phyloP scores from a whole-genome alignment of 2,113 vertebrate genomes.

The Brachionichthys hirsutus region DNA sequence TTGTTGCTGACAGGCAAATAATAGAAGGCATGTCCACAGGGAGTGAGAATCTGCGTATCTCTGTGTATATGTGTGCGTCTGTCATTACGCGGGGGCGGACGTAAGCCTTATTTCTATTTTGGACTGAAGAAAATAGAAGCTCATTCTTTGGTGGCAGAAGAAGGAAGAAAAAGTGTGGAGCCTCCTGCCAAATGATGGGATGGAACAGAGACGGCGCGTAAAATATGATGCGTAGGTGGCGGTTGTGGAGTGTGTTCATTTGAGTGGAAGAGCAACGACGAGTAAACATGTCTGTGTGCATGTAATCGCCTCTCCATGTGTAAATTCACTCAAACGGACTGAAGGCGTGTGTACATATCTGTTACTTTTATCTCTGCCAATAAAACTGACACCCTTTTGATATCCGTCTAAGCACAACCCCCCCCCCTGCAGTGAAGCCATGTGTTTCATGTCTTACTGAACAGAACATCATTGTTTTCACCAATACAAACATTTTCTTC shows the following conservation, averaged over 20 bases:
- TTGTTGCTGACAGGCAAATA: constrained; percentile 48
- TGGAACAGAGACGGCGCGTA: constrained; percentile 40
- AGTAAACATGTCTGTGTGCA: constrained; percentile 4
- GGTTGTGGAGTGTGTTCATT: constrained; percentile 11
- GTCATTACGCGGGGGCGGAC: constrained; percentile 37
- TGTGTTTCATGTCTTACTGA: constrained; percentile 36
- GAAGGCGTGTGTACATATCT: constrained; percentile 15
- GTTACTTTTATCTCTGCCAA: constrained; percentile 26
- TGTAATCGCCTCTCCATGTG: not conserved
- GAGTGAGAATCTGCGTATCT: constrained; percentile 18
- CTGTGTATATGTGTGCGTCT: not conserved
- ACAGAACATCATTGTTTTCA: constrained; percentile 23
- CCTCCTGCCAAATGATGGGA: constrained; percentile 49
- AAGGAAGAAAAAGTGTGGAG: constrained; percentile 33
- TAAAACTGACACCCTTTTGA: constrained; percentile 9
- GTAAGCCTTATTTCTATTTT: constrained; percentile 67
- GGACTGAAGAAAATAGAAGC: constrained; percentile 28
- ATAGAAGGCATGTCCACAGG: constrained; percentile 41
- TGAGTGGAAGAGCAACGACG: constrained; percentile 7
- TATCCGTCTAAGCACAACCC: constrained; percentile 19
- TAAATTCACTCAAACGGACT: constrained; percentile 1
- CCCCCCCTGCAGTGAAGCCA: constrained; percentile 23
- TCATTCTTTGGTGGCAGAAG: constrained; percentile 34
- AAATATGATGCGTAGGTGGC: constrained; percentile 54
- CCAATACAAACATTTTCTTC: too few species aligned